phyloP scores from a whole-genome alignment of 2,888 invertebrate genomes.

The Drosophila mettleri region DNA sequence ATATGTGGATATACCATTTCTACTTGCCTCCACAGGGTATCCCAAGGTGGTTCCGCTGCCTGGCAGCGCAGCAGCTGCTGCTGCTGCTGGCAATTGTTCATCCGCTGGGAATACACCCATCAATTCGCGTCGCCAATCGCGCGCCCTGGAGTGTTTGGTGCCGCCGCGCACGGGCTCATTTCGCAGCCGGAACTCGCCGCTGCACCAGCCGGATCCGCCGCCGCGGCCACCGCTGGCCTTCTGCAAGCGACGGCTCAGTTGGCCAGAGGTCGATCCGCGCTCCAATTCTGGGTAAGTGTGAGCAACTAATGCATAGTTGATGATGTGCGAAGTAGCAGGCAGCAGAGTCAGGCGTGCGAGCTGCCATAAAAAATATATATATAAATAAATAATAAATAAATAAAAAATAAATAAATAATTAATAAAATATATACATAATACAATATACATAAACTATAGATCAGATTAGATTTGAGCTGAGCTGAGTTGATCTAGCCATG shows the following conservation, averaged over 20 bases:
- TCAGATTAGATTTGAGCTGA: no score
- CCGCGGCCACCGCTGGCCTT: slow-evolving; percentile 90
- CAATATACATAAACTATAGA: no score
- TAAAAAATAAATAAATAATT: no score
- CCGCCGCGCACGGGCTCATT: slow-evolving; percentile 87
- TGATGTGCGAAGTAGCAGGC: slow-evolving; percentile 49
- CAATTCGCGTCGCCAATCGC: slow-evolving; percentile 85
- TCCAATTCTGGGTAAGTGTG: slow-evolving; percentile 92
- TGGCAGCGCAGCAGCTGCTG: slow-evolving; percentile 87
- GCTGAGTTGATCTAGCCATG: not conserved
- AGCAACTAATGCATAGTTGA: slow-evolving; percentile 61
- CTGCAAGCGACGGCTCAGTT: slow-evolving; percentile 91
- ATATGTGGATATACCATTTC: not conserved
- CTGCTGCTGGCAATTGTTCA: slow-evolving; percentile 85
- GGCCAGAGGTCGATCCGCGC: slow-evolving; percentile 94
- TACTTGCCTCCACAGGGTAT: slow-evolving; percentile 86
- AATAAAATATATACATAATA: no score
- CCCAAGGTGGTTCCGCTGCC: slow-evolving; percentile 91
- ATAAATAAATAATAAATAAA: no score
- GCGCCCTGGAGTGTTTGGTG: slow-evolving; percentile 89
- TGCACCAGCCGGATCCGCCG: slow-evolving; percentile 85
- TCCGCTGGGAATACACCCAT: slow-evolving; percentile 76
- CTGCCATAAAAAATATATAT: no score
- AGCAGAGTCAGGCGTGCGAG: no score
- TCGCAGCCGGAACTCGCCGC: slow-evolving; percentile 85